These are phyloP conservation scores for Gobiocypris rarus DNA, from an alignment of 2,113 vertebrate genomes.

Conservation along the genomic window DNA sequence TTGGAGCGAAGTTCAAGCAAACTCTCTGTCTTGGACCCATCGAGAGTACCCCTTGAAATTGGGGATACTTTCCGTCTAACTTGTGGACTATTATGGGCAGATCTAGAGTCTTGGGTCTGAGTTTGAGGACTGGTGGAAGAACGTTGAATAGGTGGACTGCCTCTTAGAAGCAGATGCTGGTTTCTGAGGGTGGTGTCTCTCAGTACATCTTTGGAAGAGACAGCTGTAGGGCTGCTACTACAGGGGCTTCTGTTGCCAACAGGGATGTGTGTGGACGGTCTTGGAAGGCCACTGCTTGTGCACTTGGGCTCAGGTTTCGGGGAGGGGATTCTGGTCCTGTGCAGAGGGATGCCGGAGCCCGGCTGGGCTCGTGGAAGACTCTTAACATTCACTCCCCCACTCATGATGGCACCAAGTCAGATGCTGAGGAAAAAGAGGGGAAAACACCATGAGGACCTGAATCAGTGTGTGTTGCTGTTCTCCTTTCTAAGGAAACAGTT, in stretches of 20 bases:
- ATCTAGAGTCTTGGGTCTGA: conserved; percentile 59
- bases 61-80: conserved; percentile 57
- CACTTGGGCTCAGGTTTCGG: conserved; percentile 67
- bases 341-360: conserved; percentile 72
- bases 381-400: conserved; percentile 74
- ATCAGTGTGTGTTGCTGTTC: background rate
- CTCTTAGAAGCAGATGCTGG: conserved; percentile 63
- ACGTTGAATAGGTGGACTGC: conserved; percentile 54
- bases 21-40: conserved; percentile 47
- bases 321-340: conserved; percentile 67
- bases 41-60: conserved; percentile 68
- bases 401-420: conserved; percentile 67
- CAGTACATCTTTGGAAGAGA: conserved; percentile 57
- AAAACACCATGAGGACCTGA: background rate
- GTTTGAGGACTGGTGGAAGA: conserved; percentile 17
- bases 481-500: no score
- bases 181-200: conserved; percentile 62
- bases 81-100: conserved; percentile 72
- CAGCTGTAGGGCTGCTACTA: conserved; percentile 24
- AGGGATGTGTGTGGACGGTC: conserved; percentile 57
- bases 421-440: conserved; percentile 35
- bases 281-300: conserved; percentile 56
- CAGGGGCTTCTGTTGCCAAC: conserved; percentile 56
- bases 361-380: conserved; percentile 59
- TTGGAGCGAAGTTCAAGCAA: conserved; percentile 38